Percentiles rank a stretch among this genome's conserved stretches.
Evolutionary conservation across 2,888 invertebrate species (phyloP).

Genomic region (Lasiommata megera): DNA sequence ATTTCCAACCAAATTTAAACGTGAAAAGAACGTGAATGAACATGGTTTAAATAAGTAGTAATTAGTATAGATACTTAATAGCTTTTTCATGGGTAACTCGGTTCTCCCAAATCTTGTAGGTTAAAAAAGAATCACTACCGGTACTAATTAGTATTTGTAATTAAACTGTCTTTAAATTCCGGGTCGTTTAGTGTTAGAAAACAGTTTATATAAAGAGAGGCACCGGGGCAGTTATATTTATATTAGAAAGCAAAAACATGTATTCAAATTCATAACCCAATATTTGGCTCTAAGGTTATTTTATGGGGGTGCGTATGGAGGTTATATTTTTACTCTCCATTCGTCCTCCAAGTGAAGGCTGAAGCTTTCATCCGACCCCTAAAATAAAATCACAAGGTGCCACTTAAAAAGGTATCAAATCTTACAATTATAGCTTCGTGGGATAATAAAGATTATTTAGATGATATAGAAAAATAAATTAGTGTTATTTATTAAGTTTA

Average conservation of each 20-base stretch:
- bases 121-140: too few relatives aligned
- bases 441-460: slow-evolving; percentile 18
- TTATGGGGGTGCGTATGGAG: slow-evolving; percentile 15
- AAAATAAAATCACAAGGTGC: slow-evolving; percentile 23
- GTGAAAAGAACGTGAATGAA: too few relatives aligned
- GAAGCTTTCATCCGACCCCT: slow-evolving; percentile 17
- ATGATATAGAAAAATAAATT: slow-evolving; percentile 12
- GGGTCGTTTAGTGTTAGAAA: background rate
- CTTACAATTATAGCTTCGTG: slow-evolving; percentile 16
- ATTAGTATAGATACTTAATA: too few relatives aligned
- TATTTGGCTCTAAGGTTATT: slow-evolving; percentile 18
- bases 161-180: background rate
- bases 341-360: slow-evolving; percentile 13
- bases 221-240: background rate
- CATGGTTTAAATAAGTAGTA: too few relatives aligned
- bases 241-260: slow-evolving; percentile 22
- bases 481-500: slow-evolving; percentile 6
- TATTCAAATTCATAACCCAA: slow-evolving; percentile 12
- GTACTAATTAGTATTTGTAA: background rate
- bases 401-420: slow-evolving; percentile 18
- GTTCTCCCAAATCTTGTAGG: too few relatives aligned
- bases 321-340: slow-evolving; percentile 22
- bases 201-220: background rate
- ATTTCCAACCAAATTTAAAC: too few relatives aligned
- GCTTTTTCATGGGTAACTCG: too few relatives aligned